phyloP scores from a whole-genome alignment of 2,888 invertebrate genomes.

The Chrysopilus asiliformis region DNA sequence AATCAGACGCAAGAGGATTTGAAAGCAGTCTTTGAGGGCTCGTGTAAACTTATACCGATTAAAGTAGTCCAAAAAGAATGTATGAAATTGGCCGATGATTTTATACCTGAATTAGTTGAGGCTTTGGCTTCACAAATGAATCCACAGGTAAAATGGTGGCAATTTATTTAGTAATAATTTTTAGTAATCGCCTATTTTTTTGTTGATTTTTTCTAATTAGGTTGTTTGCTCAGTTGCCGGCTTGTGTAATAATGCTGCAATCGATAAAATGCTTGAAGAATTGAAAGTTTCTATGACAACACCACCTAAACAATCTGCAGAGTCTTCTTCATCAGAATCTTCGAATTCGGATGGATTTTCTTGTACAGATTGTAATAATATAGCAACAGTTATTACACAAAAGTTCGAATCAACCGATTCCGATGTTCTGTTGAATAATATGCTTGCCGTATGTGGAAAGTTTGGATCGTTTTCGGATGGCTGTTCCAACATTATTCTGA shows the following conservation, averaged over 20 bases:
- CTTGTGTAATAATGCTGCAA: conserved; percentile 63
- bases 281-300: conserved; percentile 24
- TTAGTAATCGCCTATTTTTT: neutral
- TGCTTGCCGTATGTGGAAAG: conserved; percentile 48
- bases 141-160: conserved; percentile 44
- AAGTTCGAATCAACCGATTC: conserved; percentile 29
- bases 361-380: conserved; percentile 29
- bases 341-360: conserved; percentile 9
- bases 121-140: conserved; percentile 83
- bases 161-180: neutral
- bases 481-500: conserved; percentile 59
- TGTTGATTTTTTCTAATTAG: conserved; percentile 17
- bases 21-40: conserved; percentile 76
- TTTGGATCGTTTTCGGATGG: conserved; percentile 64
- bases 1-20: conserved; percentile 79
- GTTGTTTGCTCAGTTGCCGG: conserved; percentile 79
- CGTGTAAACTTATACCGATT: conserved; percentile 66
- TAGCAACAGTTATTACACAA: conserved; percentile 24
- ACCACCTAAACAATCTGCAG: conserved; percentile 25
- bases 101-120: conserved; percentile 76
- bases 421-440: conserved; percentile 29
- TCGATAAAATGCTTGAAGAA: conserved; percentile 50
- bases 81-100: conserved; percentile 65
- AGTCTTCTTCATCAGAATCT: conserved; percentile 5
- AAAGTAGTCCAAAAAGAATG: conserved; percentile 63